Base-by-base conservation (phyloP, 1,140 invertebrate species). In the Procambarus virginalis region DNA sequence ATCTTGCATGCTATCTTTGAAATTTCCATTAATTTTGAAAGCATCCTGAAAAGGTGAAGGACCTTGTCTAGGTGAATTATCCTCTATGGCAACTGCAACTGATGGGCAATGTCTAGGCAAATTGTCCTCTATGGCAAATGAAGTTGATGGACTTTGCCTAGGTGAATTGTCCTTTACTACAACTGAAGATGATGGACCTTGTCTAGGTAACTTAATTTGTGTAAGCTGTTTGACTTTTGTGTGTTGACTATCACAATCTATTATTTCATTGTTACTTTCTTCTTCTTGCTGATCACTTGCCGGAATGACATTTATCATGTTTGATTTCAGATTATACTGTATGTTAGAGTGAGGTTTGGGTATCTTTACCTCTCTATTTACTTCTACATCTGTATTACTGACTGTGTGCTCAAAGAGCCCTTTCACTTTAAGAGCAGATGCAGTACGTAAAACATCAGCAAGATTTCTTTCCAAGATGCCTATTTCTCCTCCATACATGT, bases 401-500 rank as follows among this genome's bases (percentile, higher is more conserved):
- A 34, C 68, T 34, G n/a, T 20, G 8, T 34, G 6, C 22, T 73
- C 68, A 3, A n/a, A 73, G 8, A 73, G 68, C 3, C 68, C 68
- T 73, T 34, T 73, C 68, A 73, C 68, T 34, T 73, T 73, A 8
- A n/a, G 20, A 73, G 10, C n/a, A 8, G 68, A 3, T 8, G 68
- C 68, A 20, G 68, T 34, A 5, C 10, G 68, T 34, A 73, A 73
- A 34, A 73, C 22, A 73, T 22, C 68, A 73, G n/a, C 5, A 34
- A 73, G 68, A 20, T 6, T 22, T 34, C 34, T 73, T 6, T 73
- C n/a, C 8, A 73, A 73, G 14, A 80, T 80, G 49, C n/a, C 34
- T n/a, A 55, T 17, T 20, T 80, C 78, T 58, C 78, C 78, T 12
- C 46, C 12, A 22, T 80, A 80, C 78, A 80, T 80, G 20, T 80